phyloP scores from a whole-genome alignment of 2,113 vertebrate species.

The Amphiprion ocellaris region DNA sequence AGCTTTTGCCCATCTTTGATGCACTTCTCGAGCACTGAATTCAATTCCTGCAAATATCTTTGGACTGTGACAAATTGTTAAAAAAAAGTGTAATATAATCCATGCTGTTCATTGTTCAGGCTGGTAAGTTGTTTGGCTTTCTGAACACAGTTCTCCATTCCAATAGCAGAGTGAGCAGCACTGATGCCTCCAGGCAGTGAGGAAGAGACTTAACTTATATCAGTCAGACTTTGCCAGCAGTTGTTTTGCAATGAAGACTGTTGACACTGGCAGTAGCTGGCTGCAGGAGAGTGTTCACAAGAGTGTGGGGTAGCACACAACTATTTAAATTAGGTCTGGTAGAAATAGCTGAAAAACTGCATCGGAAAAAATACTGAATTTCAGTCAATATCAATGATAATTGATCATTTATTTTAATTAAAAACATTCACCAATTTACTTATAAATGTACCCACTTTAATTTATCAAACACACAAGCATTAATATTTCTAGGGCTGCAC shows the following conservation, averaged over 20 bases:
- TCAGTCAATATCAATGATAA: no score
- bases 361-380: no score
- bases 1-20: conserved; percentile 35
- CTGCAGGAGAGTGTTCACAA: background rate
- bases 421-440: no score
- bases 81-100: conserved; percentile 42
- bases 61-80: conserved; percentile 39
- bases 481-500: no score
- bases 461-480: no score
- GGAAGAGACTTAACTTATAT: conserved; percentile 36
- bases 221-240: background rate
- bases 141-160: background rate
- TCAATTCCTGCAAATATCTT: conserved; percentile 35
- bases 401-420: no score
- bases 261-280: conserved; percentile 43
- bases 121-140: conserved; percentile 33
- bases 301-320: background rate
- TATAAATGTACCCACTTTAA: no score
- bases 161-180: conserved; percentile 3
- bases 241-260: conserved; percentile 25
- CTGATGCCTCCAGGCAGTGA: conserved; percentile 43
- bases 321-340: background rate
- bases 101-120: conserved; percentile 14
- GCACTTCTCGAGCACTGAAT: conserved; percentile 18
- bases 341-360: no score